Base-by-base conservation (phyloP, 2,113 vertebrate species). In the Pedionomus torquatus region DNA sequence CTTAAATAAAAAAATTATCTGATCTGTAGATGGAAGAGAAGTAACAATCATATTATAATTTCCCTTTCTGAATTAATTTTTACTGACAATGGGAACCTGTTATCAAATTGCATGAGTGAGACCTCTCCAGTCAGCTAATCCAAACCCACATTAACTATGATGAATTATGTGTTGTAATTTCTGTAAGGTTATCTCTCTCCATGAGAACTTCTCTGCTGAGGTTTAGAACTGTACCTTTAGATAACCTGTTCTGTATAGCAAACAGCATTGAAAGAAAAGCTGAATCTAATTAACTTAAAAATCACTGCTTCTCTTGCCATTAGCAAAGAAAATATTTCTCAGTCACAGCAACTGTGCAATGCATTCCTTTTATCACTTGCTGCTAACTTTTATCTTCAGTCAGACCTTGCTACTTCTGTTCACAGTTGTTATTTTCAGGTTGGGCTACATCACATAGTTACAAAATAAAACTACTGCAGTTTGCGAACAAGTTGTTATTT, bases 271-370 rank as follows among this genome's bases (percentile, higher is more conserved):
- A 89, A 90, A 85, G 46, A 89, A 93, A 92, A 87, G 51, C 28
- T 86, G 83, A 93, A 96, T 89, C 60, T 92, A 78, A 97, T 97
- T 94, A 96, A 93, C 54, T 90, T 58, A 51, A 86, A 92, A 94
- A 77, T 60, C 78, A 74, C 46, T 51, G 54, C 44, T 88, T 57
- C 71, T 75, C 79, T 74, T 78, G 37, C 43, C 39, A 81, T 55
- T 78, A 90, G 60, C 61, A 51, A 7, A 69, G 64, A 48, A 82
- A 90, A 14, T 66, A 93, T 51, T 93, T 90, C 64, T 54, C 58
- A 77, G 60, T 37, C 54, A 70, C 77, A 51, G 54, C 51, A 88
- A 54, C 18, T 24, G 33, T 68, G 63, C 68, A 74, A 7, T 35
- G 9, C n/a, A 51, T 33, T 69, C 41, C 54, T 86, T 69, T 77